Base-by-base conservation (phyloP, 2,797 vertebrate genomes). In the Lagocephalus sceleratus region DNA sequence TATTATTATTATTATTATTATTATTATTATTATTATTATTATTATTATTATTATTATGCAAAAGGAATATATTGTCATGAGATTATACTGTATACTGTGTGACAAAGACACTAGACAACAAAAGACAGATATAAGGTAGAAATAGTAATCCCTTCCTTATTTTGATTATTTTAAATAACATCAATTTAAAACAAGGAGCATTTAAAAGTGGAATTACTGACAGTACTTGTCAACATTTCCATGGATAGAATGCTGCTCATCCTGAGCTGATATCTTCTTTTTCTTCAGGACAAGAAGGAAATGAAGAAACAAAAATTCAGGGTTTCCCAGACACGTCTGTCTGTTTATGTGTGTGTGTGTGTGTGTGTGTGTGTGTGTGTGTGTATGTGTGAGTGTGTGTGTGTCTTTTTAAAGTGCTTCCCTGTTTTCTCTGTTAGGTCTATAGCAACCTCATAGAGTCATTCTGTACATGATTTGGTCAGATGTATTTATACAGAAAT, bases 361-460 rank as follows among this genome's bases (percentile, higher is more conserved):
- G 25, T 25, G 25, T 25, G 25, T 5, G 25, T n/a, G 23, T 7
- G 23, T 25, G 23, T 7, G 23, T 4, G 23, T 25, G 14, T 68
- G 67, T 60, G 71, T 38, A 39, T 57, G 60, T 53, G 42, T 48
- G 68, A 50, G 60, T 29, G 51, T 80, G 73, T 88, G 16, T 42
- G 6, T n/a, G 40, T 42, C 75, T 85, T 69, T 81, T n/a, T 47
- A 68, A 90, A 91, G 91, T 92, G 90, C 91, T 92, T 92, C 90
- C 91, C 9, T 19, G 26, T 16, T 88, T 86, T 79, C 69, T 83
- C 71, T 75, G 81, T 86, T 16, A 51, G 74, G 82, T 77, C 82
- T 86, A 76, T 86, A 78, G 88, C 90, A 90, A 87, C 89, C 84
- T 87, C 79, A 82, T 83, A 57, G 63, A 77, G 10, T 72, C 75